Evolutionary conservation across 2,888 invertebrate species (phyloP), one percentile per base, ranked within the genome.

Genomic region (Miltochrista miniata): DNA sequence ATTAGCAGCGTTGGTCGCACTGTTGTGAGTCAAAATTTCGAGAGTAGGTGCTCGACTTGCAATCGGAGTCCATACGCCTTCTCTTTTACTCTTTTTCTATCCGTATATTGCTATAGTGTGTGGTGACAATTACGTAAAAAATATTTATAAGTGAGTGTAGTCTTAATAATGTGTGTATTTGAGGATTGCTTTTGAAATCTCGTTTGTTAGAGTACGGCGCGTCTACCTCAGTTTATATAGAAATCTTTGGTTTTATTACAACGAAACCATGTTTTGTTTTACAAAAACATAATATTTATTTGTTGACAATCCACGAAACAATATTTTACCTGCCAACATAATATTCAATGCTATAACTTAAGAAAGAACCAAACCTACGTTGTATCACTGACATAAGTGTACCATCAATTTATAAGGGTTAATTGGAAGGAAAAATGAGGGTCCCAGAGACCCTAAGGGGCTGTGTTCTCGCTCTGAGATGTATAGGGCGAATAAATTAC

Each of bases 401-500:
- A 54, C 55, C 48, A 39, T 62, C 72, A 72, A 77, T 79, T 81
- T 76, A 71, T 74, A 64, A 80, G 69, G 57, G 64, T 79, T 79
- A 84, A 83, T 85, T 83, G 79, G 75, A 61, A 70, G 75, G 76
- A 79, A 83, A 80, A 82, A 78, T 75, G 72, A 71, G 72, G 78
- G 81, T 70, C 78, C 72, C 76, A 41, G 67, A 58, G 79, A 81
- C 79, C 78, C 80, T 83, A 84, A 64, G 71, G 74, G 45, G 18
- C 18, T 56, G 60, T 74, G 76, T 76, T 78, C 68, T 65, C 70
- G 66, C 69, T 61, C 57, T 38, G 60, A 72, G 81, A 81, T 75
- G 79, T 81, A 81, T 79, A 68, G 74, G 61, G 65, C 45, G 81
- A 75, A 85, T 85, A 83, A 72, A 83, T 85, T 85, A 80, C 76